A percentile compares a stretch with the other conserved stretches of the same genome.
Evolutionary conservation across 1,140 invertebrate species (phyloP).

Genomic region (Drosophila lacertosa): DNA sequence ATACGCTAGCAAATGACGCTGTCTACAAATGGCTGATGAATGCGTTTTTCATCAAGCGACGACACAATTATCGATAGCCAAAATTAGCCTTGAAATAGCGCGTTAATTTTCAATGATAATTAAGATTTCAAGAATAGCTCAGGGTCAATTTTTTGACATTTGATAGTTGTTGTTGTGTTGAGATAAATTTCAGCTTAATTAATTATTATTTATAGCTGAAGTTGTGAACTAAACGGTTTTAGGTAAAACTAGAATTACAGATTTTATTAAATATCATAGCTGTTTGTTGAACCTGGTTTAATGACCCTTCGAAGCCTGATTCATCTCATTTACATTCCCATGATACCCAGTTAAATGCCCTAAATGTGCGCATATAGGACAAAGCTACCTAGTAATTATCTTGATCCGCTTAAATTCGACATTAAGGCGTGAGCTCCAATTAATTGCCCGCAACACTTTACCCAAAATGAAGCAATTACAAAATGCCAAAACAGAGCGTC

Average conservation of each 20-base stretch:
- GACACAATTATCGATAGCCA: conserved; percentile 62
- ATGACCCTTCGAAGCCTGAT: too few relatives aligned
- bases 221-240: too few relatives aligned
- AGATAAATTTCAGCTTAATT: background rate
- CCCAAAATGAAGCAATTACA: conserved; percentile 73
- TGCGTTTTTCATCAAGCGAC: conserved; percentile 44
- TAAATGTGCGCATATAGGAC: background rate
- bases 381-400: conserved; percentile 22
- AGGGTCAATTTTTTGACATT: background rate
- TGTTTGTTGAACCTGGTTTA: too few relatives aligned
- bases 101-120: conserved; percentile 33
- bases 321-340: conserved; percentile 7
- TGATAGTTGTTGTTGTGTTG: background rate
- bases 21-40: conserved; percentile 43
- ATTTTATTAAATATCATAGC: too few relatives aligned
- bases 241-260: too few relatives aligned
- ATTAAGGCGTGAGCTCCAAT: conserved; percentile 53
- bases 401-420: conserved; percentile 55
- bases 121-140: conserved; percentile 26
- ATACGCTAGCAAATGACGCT: conserved; percentile 24
- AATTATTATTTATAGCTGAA: too few relatives aligned
- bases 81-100: conserved; percentile 44
- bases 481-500: conserved; percentile 53
- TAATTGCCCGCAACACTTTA: conserved; percentile 57
- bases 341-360: background rate